phyloP scores from a whole-genome alignment of 2,888 invertebrate species.

The Drosophila nr. fundita region DNA sequence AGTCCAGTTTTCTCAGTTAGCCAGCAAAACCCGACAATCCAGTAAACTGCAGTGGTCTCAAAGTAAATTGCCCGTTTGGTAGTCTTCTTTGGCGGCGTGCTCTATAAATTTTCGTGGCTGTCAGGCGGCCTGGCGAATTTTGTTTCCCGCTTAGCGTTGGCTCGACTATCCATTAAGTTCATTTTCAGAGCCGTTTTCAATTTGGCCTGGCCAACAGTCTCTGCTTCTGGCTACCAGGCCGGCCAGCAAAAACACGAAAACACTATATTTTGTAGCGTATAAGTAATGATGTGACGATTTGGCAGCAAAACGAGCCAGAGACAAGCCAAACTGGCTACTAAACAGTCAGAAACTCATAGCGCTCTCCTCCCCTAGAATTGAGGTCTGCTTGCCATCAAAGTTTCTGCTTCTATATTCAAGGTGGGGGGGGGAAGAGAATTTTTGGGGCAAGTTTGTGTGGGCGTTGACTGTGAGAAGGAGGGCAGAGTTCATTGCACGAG shows the following conservation, averaged over 20 bases:
- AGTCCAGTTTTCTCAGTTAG: conserved; percentile 13
- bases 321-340: conserved; percentile 52
- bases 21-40: conserved; percentile 12
- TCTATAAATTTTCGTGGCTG: conserved; percentile 68
- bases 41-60: conserved; percentile 19
- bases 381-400: conserved; percentile 2
- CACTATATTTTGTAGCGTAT: conserved; percentile 69
- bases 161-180: conserved; percentile 62
- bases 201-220: conserved; percentile 61
- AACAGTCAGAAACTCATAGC: conserved; percentile 35
- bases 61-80: conserved; percentile 70
- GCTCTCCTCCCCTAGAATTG: background rate
- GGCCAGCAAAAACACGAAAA: conserved; percentile 43
- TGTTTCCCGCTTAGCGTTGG: conserved; percentile 7
- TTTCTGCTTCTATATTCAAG: background rate
- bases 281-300: conserved; percentile 78
- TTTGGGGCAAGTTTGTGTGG: conserved; percentile 34
- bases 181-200: conserved; percentile 71
- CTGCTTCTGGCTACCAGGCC: conserved; percentile 36
- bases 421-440: background rate
- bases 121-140: conserved; percentile 43
- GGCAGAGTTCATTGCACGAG: conserved; percentile 59
- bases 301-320: conserved; percentile 64
- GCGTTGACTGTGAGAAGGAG: conserved; percentile 35
- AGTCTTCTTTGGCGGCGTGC: conserved; percentile 37